A percentile compares a stretch with the other conserved stretches of the same genome.
Conservation (phyloP, 2,888 invertebrate genomes). For the Himalopsyche tibetana region DNA sequence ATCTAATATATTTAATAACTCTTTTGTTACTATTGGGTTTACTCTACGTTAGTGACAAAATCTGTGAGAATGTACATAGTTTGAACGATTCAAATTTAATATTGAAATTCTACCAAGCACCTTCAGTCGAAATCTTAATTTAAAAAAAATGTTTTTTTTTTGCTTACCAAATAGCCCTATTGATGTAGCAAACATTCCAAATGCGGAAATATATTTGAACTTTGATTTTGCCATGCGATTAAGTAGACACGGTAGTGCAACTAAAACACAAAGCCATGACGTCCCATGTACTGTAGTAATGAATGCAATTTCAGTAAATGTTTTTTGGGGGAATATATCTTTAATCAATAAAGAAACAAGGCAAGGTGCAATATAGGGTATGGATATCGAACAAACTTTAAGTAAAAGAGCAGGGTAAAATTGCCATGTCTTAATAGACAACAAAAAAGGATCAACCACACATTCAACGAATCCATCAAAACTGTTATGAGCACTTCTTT, state of each 20-base stretch:
- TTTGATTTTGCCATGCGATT: slow-evolving; percentile 73
- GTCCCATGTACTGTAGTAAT: slow-evolving; percentile 74
- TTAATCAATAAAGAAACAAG: slow-evolving; percentile 72
- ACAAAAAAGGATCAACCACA: slow-evolving; percentile 73
- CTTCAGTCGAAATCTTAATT: too few species aligned
- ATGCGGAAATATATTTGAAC: slow-evolving; percentile 68
- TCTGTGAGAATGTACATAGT: slow-evolving; percentile 28
- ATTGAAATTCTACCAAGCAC: too few species aligned
- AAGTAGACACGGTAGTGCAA: slow-evolving; percentile 74
- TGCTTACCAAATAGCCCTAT: slow-evolving; percentile 60
- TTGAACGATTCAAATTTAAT: too few species aligned
- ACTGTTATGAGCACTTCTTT: slow-evolving; percentile 70
- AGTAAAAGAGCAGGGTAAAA: slow-evolving; percentile 75
- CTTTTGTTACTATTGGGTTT: too few species aligned
- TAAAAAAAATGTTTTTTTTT: too few species aligned
- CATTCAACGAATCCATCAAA: slow-evolving; percentile 73
- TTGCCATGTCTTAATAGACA: slow-evolving; percentile 73
- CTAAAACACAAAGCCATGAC: slow-evolving; percentile 74
- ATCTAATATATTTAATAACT: too few species aligned
- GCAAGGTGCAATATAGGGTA: slow-evolving; percentile 71
- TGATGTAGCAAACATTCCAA: slow-evolving; percentile 57
- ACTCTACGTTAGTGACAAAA: too few species aligned
- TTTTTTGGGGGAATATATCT: slow-evolving; percentile 71
- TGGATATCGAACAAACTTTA: slow-evolving; percentile 71
- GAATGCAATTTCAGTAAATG: slow-evolving; percentile 72